Evolutionary conservation across 2,113 vertebrate species (phyloP).

Genomic region (Pardalotus punctatus): DNA sequence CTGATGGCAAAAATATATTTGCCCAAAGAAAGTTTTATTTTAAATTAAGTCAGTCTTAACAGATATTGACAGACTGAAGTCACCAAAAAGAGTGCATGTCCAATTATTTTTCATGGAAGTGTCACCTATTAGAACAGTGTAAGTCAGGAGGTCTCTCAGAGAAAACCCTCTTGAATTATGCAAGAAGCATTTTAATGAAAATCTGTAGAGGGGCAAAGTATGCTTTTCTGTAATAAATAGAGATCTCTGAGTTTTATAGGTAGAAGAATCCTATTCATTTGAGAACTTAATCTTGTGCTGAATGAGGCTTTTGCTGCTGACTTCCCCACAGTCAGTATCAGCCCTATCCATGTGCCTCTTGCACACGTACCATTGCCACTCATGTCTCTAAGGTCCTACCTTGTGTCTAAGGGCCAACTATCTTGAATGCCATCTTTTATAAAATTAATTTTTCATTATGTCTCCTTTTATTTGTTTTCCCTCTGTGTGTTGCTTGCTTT

Average conservation of each 20-base stretch:
- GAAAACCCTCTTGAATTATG: background rate
- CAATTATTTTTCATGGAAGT: background rate
- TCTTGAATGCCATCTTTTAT: background rate
- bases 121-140: background rate
- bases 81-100: background rate
- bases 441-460: background rate
- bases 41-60: slow-evolving; percentile 50
- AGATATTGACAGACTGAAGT: slow-evolving; percentile 76
- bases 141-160: background rate
- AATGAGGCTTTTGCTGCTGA: background rate
- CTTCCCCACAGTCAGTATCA: background rate
- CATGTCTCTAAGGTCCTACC: background rate
- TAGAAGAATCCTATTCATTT: background rate
- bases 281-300: background rate
- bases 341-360: background rate
- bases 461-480: background rate
- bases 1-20: background rate
- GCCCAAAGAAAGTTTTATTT: slow-evolving; percentile 54
- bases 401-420: background rate
- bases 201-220: background rate
- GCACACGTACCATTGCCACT: background rate
- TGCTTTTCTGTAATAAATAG: background rate
- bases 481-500: background rate
- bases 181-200: background rate
- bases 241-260: background rate